These are phyloP conservation scores for Nyctibius grandis DNA, from an alignment of 2,797 vertebrate species.

Conservation along the genomic window DNA sequence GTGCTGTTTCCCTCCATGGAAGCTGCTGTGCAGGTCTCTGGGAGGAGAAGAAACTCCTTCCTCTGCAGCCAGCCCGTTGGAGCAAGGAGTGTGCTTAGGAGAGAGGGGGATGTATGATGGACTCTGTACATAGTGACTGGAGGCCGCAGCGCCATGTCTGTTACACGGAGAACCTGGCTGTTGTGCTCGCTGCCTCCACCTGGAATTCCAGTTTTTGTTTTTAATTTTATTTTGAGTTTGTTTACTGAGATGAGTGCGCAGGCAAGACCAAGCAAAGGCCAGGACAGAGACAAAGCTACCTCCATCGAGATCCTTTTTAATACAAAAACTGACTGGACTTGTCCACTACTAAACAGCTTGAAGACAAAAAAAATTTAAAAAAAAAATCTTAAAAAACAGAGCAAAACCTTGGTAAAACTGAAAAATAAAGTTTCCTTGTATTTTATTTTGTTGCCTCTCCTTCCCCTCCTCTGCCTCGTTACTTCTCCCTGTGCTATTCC, in stretches of 20 bases:
- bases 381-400: neutral
- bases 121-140: constrained; percentile 73
- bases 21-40: constrained; percentile 54
- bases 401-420: constrained; percentile 74
- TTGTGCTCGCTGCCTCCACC: constrained; percentile 57
- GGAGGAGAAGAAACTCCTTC: constrained; percentile 61
- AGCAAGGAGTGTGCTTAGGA: constrained; percentile 71
- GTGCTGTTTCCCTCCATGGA: constrained; percentile 61
- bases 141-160: constrained; percentile 71
- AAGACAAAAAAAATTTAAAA: constrained; percentile 34
- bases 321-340: constrained; percentile 81
- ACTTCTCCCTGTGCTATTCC: neutral
- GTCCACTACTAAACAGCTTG: constrained; percentile 70
- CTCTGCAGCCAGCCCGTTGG: constrained; percentile 64
- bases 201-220: constrained; percentile 68
- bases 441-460: constrained; percentile 61
- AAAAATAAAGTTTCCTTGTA: constrained; percentile 84
- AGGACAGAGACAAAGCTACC: constrained; percentile 83
- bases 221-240: constrained; percentile 77
- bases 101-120: constrained; percentile 59
- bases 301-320: constrained; percentile 84
- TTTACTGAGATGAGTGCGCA: constrained; percentile 52
- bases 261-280: constrained; percentile 67
- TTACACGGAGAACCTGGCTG: constrained; percentile 73
- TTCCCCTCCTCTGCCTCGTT: neutral